A percentile compares a stretch with the other conserved stretches of the same genome.
phyloP scores from a whole-genome alignment of 2,113 vertebrate species.

The Anolis sagrei region DNA sequence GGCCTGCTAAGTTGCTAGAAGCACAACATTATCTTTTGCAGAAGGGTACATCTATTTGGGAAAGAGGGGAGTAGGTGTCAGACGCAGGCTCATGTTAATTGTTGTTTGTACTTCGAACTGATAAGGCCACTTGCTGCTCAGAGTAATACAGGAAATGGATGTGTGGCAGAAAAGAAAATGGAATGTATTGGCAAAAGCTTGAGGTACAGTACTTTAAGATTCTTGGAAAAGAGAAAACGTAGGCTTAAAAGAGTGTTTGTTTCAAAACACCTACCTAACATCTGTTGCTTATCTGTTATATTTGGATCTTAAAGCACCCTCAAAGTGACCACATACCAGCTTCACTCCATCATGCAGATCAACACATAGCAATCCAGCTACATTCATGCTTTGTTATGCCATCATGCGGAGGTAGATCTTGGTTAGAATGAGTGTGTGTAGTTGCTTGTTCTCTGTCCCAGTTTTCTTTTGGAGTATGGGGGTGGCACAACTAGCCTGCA shows the following conservation, averaged over 20 bases:
- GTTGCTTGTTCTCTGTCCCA: too few species aligned
- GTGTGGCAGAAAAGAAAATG: conserved; percentile 68
- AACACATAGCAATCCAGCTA: background rate
- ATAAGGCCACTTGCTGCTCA: conserved; percentile 75
- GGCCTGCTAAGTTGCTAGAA: conserved; percentile 24
- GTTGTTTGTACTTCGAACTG: conserved; percentile 77
- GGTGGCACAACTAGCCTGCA: too few species aligned
- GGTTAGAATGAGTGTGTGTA: too few species aligned
- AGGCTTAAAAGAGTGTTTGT: background rate
- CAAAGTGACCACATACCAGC: background rate
- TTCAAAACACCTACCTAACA: background rate
- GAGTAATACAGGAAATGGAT: conserved; percentile 77
- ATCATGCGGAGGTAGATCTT: too few species aligned
- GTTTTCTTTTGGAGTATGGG: too few species aligned
- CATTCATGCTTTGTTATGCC: too few species aligned
- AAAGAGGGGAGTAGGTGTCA: conserved; percentile 61
- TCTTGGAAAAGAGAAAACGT: conserved; percentile 39
- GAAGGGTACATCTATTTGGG: conserved; percentile 62
- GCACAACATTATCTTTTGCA: conserved; percentile 15
- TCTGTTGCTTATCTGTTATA: background rate
- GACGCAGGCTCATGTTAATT: conserved; percentile 72
- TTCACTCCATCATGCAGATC: background rate
- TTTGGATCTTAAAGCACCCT: background rate
- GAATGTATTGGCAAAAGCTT: conserved; percentile 67
- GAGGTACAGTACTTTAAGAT: background rate